Base-by-base conservation (phyloP, 2,888 invertebrate genomes). In the Unio pictorum region DNA sequence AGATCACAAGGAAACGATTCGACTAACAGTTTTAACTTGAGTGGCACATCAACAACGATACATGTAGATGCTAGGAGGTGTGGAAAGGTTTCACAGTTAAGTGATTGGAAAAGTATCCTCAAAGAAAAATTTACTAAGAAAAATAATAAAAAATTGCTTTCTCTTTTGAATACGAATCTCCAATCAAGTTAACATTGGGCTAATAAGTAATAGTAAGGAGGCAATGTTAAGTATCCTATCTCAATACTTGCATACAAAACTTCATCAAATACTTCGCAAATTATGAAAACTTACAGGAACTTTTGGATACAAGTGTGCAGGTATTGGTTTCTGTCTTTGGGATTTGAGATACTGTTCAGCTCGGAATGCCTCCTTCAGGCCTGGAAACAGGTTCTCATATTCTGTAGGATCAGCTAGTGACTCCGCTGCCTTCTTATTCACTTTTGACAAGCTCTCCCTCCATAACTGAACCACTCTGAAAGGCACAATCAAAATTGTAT, bases 311-410 rank as follows among this genome's bases (percentile, higher is more conserved):
- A 90, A 89, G 11, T 90, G 88, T 0, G 95, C 95, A 3, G 94
- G 93, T 86, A 72, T 87, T 83, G 74, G 81, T 73, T 71, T 73
- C 23, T 74, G 67, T 68, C 86, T 76, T 70, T 89, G 86, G 57
- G 81, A 80, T 64, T 76, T 75, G 18, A 88, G 88, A 85, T 92
- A 94, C 83, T 94, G 93, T 86, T 95, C 95, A 0, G 94, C 93
- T 81, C 93, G 93, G 55, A 95, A 89, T 0, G 87, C 82, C 20
- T 96, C 94, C 74, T 92, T 91, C 76, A 95, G 92, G 0, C 94
- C 96, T 0, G 98, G 97, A 90, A 99, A 99, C 71, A 99, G 92
- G 91, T 99, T 99, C 89, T 97, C 97, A 88, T 99, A 99, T 83
- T 96, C 94, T 61, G 93, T 93, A 0, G 99, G 99, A 92, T 98